Evolutionary conservation across 2,113 vertebrate species (phyloP), one percentile per base, ranked within the genome.

Genomic region (Leucoraja erinaceus): DNA sequence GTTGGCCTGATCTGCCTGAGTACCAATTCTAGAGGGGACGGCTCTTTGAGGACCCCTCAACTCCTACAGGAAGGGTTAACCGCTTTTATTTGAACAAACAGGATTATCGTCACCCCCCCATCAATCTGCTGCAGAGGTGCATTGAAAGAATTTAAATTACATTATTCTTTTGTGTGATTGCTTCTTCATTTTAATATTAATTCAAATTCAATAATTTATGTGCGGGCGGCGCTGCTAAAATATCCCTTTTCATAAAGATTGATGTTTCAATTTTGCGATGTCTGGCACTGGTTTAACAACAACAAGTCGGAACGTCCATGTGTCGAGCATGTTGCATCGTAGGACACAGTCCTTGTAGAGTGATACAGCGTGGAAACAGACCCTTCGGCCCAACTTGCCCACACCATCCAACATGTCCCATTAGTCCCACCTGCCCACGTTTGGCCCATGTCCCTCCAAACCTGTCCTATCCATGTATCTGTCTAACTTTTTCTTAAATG

Each of bases 141-240:
- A 31, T 88, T 31, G 59, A 88, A 88, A 88, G 56, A 88, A 88
- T 88, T 88, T 63, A 88, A 88, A 88, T 63, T 88, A 88, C 83
- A 88, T 88, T 88, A 88, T 88, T 59, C 83, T 88, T 81, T 88
- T 88, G 83, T 88, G 83, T 88, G 83, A 88, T 88, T 88, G 83
- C 83, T 88, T 63, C 59, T 66, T 88, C 59, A 88, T 88, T 88
- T 88, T 88, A 88, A 88, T 88, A 88, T 88, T 88, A 88, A 88
- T 88, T 88, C 59, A 88, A 66, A 88, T 88, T 88, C 83, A 88
- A 88, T 88, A 88, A 88, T 88, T 88, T 61, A 88, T 88, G 83
- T 88, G 83, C 28, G 59, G 63, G 83, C 59, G 11, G n/a, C 83
- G 63, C 83, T 20, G 83, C 59, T 31, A 88, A 88, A 88, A 88